Evolutionary conservation across 2,888 invertebrate species (phyloP), one percentile per base, ranked within the genome.

Genomic region (Scrobipalpa costella): DNA sequence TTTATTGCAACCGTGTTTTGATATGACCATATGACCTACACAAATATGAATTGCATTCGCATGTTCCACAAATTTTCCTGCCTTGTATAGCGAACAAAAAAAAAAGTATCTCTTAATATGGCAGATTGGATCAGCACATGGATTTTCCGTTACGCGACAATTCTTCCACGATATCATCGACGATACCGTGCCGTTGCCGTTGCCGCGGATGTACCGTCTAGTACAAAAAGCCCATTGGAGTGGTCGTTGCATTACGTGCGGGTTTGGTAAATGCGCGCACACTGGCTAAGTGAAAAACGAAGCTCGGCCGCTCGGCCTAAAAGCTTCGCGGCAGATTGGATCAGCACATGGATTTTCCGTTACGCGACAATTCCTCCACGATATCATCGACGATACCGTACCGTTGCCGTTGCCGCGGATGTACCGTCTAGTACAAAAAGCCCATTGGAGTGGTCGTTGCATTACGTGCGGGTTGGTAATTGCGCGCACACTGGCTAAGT

Each of bases 261-360:
- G 71, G 74, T 73, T n/a, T 71, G 74, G 79, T 86, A 85, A 86
- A 85, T 84, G 81, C 73, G 77, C 75, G 73, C 78, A 79, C 81
- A 83, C 84, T 78, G 78, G 78, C 80, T 82, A 81, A 85, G 84
- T 86, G 85, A 81, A 86, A 84, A 86, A 84, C 82, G 80, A 82
- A 84, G 80, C 84, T 70, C 67, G 67, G 69, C 70, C 69, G 67
- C 67, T 72, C 80, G 77, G 84, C 85, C 86, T 88, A 87, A 88
- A 87, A 87, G 87, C 85, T 82, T 77, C 78, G 80, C 79, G 78
- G 78, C 81, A 84, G 88, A 90, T 90, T 86, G 86, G 83, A 90
- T 89, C 89, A 86, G 84, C 89, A 87, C 88, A 88, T 81, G 87
- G 83, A 76, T 88, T 88, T 88, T 87, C 87, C 88, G 88, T 90